Base-by-base conservation (phyloP, 2,113 vertebrate genomes). In the Nothoprocta pentlandii region DNA sequence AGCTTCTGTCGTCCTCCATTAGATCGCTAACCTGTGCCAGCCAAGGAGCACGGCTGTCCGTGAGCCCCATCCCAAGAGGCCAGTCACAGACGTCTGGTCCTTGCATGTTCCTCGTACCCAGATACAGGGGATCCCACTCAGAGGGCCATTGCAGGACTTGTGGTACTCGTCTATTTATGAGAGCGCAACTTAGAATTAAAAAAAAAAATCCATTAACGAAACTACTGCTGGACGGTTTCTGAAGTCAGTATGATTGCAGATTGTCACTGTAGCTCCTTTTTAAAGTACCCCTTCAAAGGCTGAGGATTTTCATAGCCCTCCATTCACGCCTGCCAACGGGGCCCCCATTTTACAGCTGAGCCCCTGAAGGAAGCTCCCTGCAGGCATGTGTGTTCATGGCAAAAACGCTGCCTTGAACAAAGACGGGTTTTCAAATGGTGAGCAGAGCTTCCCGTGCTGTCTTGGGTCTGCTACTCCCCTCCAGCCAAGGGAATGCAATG, bases 371-470 rank as follows among this genome's bases (percentile, higher is more conserved):
- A 90, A 91, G 80, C n/a, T 90, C 69, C 62, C 73, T 26, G 58
- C 61, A 79, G 68, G 79, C 82, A 79, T 12, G 3, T 61, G 89
- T 63, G 23, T 63, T 88, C 15, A 3, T 82, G 89, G 78, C 81
- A 85, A 44, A 96, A 84, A 8, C 1, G 3, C 78, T 79, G 41
- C 87, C 85, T 91, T n/a, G 62, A 87, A 82, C 78, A 95, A 94
- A 91, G 49, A n/a, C 77, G 51, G 0, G 0, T 78, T 90, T 84
- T 90, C 77, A 90, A 66, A 66, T 2, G 17, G 74, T 78, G 66
- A 58, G 78, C 41, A 54, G 14, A 3, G 9, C 28, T 92, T 51
- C 77, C 36, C 51, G 77, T 2, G 0, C 77, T 63, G 42, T 53
- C 54, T 49, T 94, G 76, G 46, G 74, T 64, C 39, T 47, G 9